These are phyloP conservation scores for Octonoba sinensis DNA, from an alignment of 2,888 invertebrate genomes.

Conservation along the genomic window DNA sequence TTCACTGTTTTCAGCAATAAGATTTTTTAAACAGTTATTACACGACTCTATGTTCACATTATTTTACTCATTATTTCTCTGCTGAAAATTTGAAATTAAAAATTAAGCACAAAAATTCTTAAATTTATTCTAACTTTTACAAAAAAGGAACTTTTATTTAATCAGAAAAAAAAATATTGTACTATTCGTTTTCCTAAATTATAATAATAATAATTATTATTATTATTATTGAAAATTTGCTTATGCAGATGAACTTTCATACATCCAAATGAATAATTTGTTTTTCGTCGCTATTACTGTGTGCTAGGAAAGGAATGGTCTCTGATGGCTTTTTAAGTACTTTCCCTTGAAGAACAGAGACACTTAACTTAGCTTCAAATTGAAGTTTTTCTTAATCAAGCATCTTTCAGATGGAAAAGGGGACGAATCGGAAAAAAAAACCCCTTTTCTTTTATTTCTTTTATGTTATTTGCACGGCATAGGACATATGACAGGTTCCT, in stretches of 20 bases:
- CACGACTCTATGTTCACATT: too few relatives aligned
- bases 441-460: slow-evolving; percentile 17
- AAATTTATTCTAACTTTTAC: too few relatives aligned
- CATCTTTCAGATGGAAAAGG: slow-evolving; percentile 10
- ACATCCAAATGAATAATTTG: slow-evolving; percentile 14
- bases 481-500: slow-evolving; percentile 39
- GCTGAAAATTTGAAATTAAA: too few relatives aligned
- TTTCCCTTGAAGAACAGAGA: slow-evolving; percentile 18
- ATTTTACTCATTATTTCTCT: too few relatives aligned
- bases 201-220: too few relatives aligned
- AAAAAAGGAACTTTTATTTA: too few relatives aligned
- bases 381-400: slow-evolving; percentile 55
- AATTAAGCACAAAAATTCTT: too few relatives aligned
- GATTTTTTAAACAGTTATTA: too few relatives aligned
- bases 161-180: too few relatives aligned
- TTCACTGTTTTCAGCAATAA: too few relatives aligned
- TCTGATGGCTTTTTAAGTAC: slow-evolving; percentile 50
- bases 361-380: slow-evolving; percentile 38
- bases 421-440: background rate
- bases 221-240: too few relatives aligned
- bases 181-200: too few relatives aligned
- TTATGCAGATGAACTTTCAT: background rate
- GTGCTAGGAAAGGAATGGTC: slow-evolving; percentile 5
- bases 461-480: slow-evolving; percentile 40
- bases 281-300: slow-evolving; percentile 31